Evolutionary conservation across 2,888 invertebrate genomes (phyloP).

Genomic region (Ophion costatus): DNA sequence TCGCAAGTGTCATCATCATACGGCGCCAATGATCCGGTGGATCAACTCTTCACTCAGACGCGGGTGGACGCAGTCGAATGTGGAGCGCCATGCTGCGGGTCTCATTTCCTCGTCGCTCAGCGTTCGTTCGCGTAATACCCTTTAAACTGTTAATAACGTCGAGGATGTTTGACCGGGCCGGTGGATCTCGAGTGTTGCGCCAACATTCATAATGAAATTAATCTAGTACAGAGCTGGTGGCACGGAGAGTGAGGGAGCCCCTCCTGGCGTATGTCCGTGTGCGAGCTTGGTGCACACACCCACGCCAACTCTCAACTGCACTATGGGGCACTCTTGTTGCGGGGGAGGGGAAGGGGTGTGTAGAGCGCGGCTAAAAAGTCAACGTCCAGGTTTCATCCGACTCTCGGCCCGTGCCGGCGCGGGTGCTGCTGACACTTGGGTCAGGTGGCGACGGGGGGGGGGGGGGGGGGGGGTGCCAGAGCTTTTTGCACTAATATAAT

Average conservation of each 20-base stretch:
- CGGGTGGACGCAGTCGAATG: neutral
- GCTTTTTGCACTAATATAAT: conserved; percentile 42
- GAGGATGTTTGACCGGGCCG: conserved; percentile 81
- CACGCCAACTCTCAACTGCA: conserved; percentile 25
- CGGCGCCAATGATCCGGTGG: neutral
- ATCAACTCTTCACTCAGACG: neutral
- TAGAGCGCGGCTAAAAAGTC: conserved; percentile 59
- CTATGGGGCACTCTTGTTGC: conserved; percentile 42
- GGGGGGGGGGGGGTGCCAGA: neutral
- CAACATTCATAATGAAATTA: conserved; percentile 84
- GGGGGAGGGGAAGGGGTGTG: conserved; percentile 2
- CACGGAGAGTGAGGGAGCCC: conserved; percentile 65
- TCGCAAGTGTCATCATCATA: neutral
- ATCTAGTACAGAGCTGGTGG: conserved; percentile 75
- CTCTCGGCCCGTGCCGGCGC: conserved; percentile 39
- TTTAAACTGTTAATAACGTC: conserved; percentile 80
- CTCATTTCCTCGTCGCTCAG: conserved; percentile 18
- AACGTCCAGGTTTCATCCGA: conserved; percentile 60
- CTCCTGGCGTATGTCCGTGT: conserved; percentile 22
- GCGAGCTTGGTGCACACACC: conserved; percentile 25
- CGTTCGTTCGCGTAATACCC: conserved; percentile 65
- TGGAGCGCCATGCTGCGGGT: neutral
- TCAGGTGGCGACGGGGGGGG: neutral
- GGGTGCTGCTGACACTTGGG: conserved; percentile 10
- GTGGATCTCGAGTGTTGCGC: conserved; percentile 82